Evolutionary conservation across 2,113 vertebrate genomes (phyloP), one percentile per base, ranked within the genome.

Genomic region (Zingel zingel): DNA sequence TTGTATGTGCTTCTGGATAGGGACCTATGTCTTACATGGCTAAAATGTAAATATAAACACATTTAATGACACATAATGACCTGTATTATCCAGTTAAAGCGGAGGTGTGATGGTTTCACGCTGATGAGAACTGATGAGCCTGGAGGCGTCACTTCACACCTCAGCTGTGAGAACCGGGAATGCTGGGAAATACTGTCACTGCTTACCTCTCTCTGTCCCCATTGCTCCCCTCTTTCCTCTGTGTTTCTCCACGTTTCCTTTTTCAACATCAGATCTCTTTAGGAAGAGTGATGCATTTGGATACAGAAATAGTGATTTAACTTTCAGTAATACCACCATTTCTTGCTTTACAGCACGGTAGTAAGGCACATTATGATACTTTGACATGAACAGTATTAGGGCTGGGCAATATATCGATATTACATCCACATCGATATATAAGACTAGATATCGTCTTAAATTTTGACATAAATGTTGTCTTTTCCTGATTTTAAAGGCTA

Each of bases 51-150:
- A 81, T 74, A 53, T 25, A 67, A 79, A 89, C 61, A 58, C 59
- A 72, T 74, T 61, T 89, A 88, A 91, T 91, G 87, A 88, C 74
- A 86, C 83, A 73, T 92, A 92, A 92, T 93, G 88, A 88, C 69
- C 74, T 85, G 82, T 27, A 84, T 93, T 88, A 91, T 84, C 71
- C 77, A 54, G 58, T 92, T 92, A 88, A 89, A 91, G 91, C 75
- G 4, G 82, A 94, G 94, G 94, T 84, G 94, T 92, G 89, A 95
- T 66, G 70, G 74, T 81, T 95, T 95, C 91, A 90, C 93, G 82
- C 95, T 87, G 86, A 83, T 88, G 88, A 90, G 92, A 93, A 91
- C 91, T 84, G 93, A 92, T 80, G 89, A 88, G 90, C 75, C 89
- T 59, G 81, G 84, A 88, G 90, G 90, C 82, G 94, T 88, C 86